Evolutionary conservation across 2,888 invertebrate species (phyloP).

Genomic region (Macroteleia sp.): DNA sequence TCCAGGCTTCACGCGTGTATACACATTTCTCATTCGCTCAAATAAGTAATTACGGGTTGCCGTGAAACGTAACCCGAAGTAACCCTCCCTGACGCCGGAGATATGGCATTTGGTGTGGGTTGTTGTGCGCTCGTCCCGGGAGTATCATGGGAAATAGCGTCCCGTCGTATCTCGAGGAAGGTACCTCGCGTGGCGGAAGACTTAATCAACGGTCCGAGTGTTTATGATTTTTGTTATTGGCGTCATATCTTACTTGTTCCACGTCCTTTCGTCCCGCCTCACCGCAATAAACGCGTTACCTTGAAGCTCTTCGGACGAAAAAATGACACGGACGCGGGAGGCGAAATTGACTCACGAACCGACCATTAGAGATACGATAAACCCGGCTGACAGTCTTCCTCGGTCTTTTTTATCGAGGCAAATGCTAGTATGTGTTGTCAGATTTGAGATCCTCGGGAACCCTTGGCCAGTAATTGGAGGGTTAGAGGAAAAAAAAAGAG

Average conservation of each 20-base stretch:
- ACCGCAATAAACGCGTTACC: conserved; percentile 31
- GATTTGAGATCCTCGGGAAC: neutral
- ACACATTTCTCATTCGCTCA: conserved; percentile 26
- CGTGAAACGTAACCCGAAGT: conserved; percentile 53
- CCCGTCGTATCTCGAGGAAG: conserved; percentile 69
- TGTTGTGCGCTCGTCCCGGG: conserved; percentile 67
- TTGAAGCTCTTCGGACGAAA: conserved; percentile 43
- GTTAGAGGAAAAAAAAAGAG: too few species aligned
- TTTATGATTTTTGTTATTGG: conserved; percentile 84
- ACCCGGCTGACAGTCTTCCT: conserved; percentile 17
- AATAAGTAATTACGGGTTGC: conserved; percentile 38
- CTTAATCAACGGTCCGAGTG: conserved; percentile 84
- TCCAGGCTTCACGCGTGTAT: neutral
- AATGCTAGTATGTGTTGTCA: conserved; percentile 23
- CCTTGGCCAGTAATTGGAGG: conserved; percentile 17
- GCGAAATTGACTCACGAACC: conserved; percentile 54
- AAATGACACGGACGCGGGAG: conserved; percentile 25
- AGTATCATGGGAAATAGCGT: conserved; percentile 78
- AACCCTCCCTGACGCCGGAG: conserved; percentile 40
- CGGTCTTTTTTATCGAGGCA: conserved; percentile 20
- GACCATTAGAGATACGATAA: conserved; percentile 45
- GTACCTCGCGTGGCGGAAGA: conserved; percentile 71
- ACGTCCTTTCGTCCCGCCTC: conserved; percentile 36
- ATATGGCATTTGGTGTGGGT: conserved; percentile 40
- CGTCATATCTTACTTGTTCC: conserved; percentile 74